These are phyloP conservation scores for Carettochelys insculpta DNA, from an alignment of 2,113 vertebrate species.

Conservation along the genomic window DNA sequence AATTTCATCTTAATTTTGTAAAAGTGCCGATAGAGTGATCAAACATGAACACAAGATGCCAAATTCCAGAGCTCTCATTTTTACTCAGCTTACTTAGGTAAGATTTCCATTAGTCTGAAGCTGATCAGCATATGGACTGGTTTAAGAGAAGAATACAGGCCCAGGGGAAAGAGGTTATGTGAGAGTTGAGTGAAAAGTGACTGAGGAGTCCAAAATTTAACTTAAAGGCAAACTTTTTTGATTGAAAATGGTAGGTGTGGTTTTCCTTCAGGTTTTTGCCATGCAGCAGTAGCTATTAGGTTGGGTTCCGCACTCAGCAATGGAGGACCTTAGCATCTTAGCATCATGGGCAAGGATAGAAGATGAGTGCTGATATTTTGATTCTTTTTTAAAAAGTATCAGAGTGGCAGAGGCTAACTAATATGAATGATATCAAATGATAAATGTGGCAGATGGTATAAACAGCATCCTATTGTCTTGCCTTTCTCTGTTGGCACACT, in stretches of 20 bases:
- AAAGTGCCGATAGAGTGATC: neutral
- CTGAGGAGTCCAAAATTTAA: neutral
- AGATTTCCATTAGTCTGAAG: neutral
- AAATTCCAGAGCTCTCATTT: neutral
- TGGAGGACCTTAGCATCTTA: neutral
- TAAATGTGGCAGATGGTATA: conserved; percentile 36
- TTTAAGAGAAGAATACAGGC: neutral
- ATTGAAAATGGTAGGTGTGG: neutral
- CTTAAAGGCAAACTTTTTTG: neutral
- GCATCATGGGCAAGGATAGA: neutral
- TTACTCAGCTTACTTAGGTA: neutral
- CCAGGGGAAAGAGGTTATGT: neutral
- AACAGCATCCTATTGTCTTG: conserved; percentile 17
- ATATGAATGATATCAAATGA: conserved; percentile 42
- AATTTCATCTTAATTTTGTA: neutral
- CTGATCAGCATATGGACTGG: neutral
- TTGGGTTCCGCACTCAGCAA: neutral
- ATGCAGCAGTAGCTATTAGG: neutral
- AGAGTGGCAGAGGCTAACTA: conserved; percentile 22
- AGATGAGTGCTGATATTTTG: neutral
- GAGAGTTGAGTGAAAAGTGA: too few relatives aligned
- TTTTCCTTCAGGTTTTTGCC: neutral
- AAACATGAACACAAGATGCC: neutral
- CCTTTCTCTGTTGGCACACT: conserved; percentile 12
- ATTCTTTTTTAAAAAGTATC: conserved; percentile 36